Percentiles rank a stretch among this genome's conserved stretches.
Evolutionary conservation across 2,888 invertebrate species (phyloP).

Genomic region (Pyrrhia umbra): DNA sequence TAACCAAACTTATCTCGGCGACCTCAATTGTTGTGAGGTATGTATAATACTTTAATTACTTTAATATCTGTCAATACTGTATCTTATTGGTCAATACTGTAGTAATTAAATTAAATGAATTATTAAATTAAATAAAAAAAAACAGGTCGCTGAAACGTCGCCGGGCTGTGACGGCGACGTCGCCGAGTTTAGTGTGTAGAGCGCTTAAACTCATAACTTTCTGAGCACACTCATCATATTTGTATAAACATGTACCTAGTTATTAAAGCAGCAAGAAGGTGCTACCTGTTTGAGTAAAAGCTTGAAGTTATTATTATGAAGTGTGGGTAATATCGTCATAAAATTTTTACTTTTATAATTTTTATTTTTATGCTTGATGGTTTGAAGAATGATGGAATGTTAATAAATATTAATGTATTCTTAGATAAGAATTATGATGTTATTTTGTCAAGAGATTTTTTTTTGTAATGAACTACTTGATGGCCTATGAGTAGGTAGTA

Average conservation of each 20-base stretch:
- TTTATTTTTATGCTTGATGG: too few species aligned
- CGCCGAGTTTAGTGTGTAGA: neutral
- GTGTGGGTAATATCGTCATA: slow-evolving; percentile 26
- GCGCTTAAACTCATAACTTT: slow-evolving; percentile 24
- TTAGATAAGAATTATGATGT: neutral
- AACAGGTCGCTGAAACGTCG: too few species aligned
- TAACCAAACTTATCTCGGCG: neutral
- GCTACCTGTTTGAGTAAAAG: slow-evolving; percentile 42
- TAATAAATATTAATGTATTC: slow-evolving; percentile 9
- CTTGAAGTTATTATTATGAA: slow-evolving; percentile 45
- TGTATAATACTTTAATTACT: neutral
- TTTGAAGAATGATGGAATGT: slow-evolving; percentile 10
- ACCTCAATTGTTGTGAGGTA: too few species aligned
- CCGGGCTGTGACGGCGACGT: neutral
- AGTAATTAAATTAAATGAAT: too few species aligned
- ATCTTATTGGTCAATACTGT: too few species aligned
- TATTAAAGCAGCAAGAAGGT: slow-evolving; percentile 35
- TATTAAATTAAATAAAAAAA: too few species aligned
- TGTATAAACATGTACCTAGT: slow-evolving; percentile 31
- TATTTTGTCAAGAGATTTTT: too few species aligned
- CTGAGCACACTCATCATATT: slow-evolving; percentile 50
- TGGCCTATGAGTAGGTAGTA: too few species aligned
- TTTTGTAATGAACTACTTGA: too few species aligned
- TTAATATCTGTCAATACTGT: neutral
- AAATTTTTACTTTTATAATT: slow-evolving; percentile 40